Evolutionary conservation across 2,797 vertebrate genomes (phyloP), one percentile per base, ranked within the genome.

Genomic region (Mus minutoides): DNA sequence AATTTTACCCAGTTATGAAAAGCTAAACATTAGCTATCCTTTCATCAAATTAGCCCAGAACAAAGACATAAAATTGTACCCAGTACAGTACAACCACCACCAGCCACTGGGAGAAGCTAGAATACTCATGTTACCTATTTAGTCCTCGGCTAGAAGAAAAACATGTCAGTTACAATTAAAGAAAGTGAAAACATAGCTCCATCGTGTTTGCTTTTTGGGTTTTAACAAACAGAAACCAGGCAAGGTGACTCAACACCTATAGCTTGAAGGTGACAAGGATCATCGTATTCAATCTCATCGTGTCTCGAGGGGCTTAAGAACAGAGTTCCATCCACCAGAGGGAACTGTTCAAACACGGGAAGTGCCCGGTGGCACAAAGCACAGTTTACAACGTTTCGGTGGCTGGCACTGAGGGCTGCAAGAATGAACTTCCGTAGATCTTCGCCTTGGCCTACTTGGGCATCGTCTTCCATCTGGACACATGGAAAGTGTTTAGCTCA

Each of bases 221-320:
- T 79, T 97, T 92, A 98, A 88, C 92, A 91, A 97, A 96, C 85
- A 96, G 54, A 92, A 97, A 96, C 93, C 94, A 95, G 98, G 97
- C 93, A 97, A 88, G 96, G 98, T 94, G 96, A 93, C 62, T 90
- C 98, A 98, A 97, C 97, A 98, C 98, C 98, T 98, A 96, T 99
- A 99, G 99, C 99, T 99, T 99, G 99, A 98, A 99, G 99, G 98
- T 99, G 99, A 98, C 99, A 99, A 95, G 99, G 99, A 92, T 99
- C 99, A 90, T 99, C 99, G 60, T 99, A 99, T 96, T 99, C 99
- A 29, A 99, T 99, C 98, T 99, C 99, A 92, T 99, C 99, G 1
- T 99, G 99, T 97, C 99, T 99, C 0, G 99, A 99, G 1, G 99
- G 99, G 98, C 99, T 99, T 97, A 99, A 99, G 96, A 99, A 99